Evolutionary conservation across 2,797 vertebrate species (phyloP).

Genomic region (Acanthis flammea): DNA sequence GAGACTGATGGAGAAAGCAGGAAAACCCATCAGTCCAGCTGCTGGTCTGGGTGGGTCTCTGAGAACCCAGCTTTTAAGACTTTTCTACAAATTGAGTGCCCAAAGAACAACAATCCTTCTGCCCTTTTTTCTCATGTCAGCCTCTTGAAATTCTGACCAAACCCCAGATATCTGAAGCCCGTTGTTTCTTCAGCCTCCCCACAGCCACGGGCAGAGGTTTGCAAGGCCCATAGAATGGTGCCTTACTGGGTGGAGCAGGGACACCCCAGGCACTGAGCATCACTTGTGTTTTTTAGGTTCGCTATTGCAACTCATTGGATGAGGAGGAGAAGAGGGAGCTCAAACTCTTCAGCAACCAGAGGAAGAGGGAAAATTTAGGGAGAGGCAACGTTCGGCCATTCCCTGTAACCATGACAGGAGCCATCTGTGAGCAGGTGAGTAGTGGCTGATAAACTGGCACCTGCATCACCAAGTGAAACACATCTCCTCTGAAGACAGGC

Average conservation of each 20-base stretch:
- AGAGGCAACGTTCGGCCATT: slow-evolving; percentile 93
- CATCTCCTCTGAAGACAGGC: background rate
- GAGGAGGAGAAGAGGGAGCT: slow-evolving; percentile 97
- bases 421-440: slow-evolving; percentile 94
- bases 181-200: background rate
- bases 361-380: slow-evolving; percentile 94
- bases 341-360: slow-evolving; percentile 96
- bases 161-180: background rate
- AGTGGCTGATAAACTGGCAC: background rate
- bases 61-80: background rate
- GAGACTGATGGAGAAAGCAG: background rate
- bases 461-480: background rate
- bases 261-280: background rate
- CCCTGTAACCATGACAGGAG: slow-evolving; percentile 95
- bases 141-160: background rate
- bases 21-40: background rate
- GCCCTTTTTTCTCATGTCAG: background rate
- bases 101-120: background rate
- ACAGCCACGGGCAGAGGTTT: background rate
- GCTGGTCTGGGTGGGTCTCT: background rate
- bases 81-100: background rate
- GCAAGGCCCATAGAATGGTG: fast-evolving
- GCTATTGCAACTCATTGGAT: slow-evolving; percentile 94
- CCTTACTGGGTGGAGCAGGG: fast-evolving
- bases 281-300: slow-evolving; percentile 79